Base-by-base conservation (phyloP, 2,113 vertebrate genomes). In the Australoheros scitulus region DNA sequence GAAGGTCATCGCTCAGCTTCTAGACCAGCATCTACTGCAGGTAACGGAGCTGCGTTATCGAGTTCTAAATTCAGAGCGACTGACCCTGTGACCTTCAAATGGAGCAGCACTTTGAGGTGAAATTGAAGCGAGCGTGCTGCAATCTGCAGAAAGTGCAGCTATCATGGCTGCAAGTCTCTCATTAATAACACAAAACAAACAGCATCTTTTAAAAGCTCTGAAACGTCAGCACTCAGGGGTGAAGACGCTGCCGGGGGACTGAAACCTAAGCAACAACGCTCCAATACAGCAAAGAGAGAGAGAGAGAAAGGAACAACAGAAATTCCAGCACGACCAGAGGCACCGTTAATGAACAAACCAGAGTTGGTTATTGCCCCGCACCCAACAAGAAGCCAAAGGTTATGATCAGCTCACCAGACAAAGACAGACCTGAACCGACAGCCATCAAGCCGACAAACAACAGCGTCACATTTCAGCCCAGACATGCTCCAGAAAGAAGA, bases 321-420 rank as follows among this genome's bases (percentile, higher is more conserved):
- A n/a, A 32, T 47, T 88, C 68, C 82, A 89, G 75, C 79, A 79
- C 72, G 79, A 80, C 87, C 79, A 65, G 88, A 91, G 89, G 91
- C 81, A 85, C 84, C 61, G 9, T 34, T 59, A 65, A 79, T 24
- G 52, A 84, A 58, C 79, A 83, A 82, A 91, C 64, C 86, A 85
- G 85, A 82, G 85, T 72, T 79, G n/a, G 82, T 82, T 79, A 55
- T 88, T n/a, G 77, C 75, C 85, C 87, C 65, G 8, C 15, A 84
- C 78, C 82, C 76, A 81, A 89, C 78, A n/a, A 83, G 55, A 79
- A 77, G 80, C 85, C 85, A 83, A 29, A 81, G 76, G 79, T 79
- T 58, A 81, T 0, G 61, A 84, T 22, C 81, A 61, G 77, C 59
- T 82, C 76, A 82, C 64, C 78, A 50, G 70, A 89, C 65, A 81